Percentiles rank a stretch among this genome's conserved stretches.
These are phyloP conservation scores for Eilema depressum DNA, from an alignment of 2,888 invertebrate species.

Conservation along the genomic window DNA sequence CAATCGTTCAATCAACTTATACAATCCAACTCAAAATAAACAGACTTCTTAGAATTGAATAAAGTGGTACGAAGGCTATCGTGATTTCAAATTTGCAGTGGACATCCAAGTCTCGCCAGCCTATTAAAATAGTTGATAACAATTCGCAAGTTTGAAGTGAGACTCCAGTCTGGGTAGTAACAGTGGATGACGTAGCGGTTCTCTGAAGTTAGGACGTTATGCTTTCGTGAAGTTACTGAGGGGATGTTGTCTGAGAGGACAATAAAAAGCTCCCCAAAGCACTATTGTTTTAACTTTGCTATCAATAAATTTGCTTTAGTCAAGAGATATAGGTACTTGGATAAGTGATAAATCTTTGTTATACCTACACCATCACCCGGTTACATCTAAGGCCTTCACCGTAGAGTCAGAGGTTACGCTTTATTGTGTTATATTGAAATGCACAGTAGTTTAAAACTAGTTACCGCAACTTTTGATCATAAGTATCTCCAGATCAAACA, in stretches of 20 bases:
- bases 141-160: slow-evolving; percentile 46
- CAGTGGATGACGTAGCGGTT: slow-evolving; percentile 13
- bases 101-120: slow-evolving; percentile 25
- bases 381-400: too few species aligned
- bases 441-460: too few species aligned
- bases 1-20: too few species aligned
- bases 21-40: neutral
- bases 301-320: slow-evolving; percentile 7
- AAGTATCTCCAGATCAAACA: too few species aligned
- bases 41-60: neutral
- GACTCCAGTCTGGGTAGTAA: neutral
- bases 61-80: neutral
- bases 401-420: too few species aligned
- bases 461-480: too few species aligned
- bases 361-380: neutral
- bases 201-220: slow-evolving; percentile 36
- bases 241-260: neutral
- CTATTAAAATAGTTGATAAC: slow-evolving; percentile 47
- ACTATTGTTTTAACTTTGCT: slow-evolving; percentile 4
- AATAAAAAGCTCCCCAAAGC: neutral
- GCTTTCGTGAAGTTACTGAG: slow-evolving; percentile 22
- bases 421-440: too few species aligned
- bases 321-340: neutral
- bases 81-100: slow-evolving; percentile 7
- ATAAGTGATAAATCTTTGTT: neutral